These are phyloP conservation scores for Gallinago stenura DNA, from an alignment of 2,797 vertebrate genomes.

Conservation along the genomic window DNA sequence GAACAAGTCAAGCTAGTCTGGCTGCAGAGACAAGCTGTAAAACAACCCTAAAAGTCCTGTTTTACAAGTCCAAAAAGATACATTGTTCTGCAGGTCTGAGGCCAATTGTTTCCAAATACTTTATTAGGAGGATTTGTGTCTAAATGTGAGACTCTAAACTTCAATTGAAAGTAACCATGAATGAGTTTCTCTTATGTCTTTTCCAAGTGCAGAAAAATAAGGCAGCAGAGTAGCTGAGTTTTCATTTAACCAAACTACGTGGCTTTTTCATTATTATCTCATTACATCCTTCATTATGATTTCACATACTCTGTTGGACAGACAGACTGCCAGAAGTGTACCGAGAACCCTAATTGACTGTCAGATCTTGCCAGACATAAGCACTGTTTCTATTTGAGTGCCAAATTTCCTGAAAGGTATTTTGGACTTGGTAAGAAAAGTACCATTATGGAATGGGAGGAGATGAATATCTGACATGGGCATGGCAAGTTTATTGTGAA, in stretches of 20 bases:
- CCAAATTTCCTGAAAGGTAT: conserved; percentile 69
- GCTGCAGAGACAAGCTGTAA: conserved; percentile 58
- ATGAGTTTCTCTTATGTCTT: conserved; percentile 12
- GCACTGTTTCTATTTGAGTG: background rate
- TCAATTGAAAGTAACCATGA: background rate
- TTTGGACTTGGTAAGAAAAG: conserved; percentile 59
- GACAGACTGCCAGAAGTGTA: background rate
- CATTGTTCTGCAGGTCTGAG: conserved; percentile 82
- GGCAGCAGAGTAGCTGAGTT: background rate
- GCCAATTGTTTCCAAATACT: conserved; percentile 65
- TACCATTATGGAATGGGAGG: conserved; percentile 40
- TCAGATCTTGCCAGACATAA: conserved; percentile 56
- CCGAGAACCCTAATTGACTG: background rate
- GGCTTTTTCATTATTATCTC: background rate
- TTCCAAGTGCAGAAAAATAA: background rate
- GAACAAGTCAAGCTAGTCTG: conserved; percentile 58
- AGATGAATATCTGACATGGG: conserved; percentile 31
- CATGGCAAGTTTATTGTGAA: background rate
- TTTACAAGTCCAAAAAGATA: conserved; percentile 83
- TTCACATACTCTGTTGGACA: background rate
- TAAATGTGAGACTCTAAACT: conserved; percentile 54
- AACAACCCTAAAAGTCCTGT: conserved; percentile 38
- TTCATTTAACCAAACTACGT: background rate
- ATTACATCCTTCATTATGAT: background rate
- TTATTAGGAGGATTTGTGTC: conserved; percentile 25